Base-by-base conservation (phyloP, 35 echinoderm and acorn worm genomes). In the Chiridota heheva region DNA sequence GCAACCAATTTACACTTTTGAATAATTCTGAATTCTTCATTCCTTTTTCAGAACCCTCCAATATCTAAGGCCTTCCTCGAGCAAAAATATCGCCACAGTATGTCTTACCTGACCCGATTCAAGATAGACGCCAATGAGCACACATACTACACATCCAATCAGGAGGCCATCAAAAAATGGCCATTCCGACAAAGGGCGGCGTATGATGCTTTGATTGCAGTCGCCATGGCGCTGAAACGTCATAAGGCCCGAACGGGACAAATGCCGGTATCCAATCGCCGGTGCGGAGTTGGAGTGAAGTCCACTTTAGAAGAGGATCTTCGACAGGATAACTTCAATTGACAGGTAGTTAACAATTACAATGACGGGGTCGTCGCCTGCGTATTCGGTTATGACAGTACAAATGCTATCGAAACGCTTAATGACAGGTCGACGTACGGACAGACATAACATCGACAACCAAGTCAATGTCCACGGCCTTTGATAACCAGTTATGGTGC, bases 101-200 rank as follows among this genome's bases (percentile, higher is more conserved):
- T 76, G 29, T 55, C 90, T 37, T 92, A 86, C 77, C 24, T 92
- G 34, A 86, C 83, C 15, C 64, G 83, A 15, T 92, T 92, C 69
- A 82, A 87, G 53, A 74, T 74, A 47, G 24, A 46, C 31, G 75
- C 70, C 5, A 71, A 86, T 32, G 65, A 69, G 12, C 40, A 68
- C 2, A 68, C 76, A 22, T 63, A 70, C 68, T 81, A 84, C 64
- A 69, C 58, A 4, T 81, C 67, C 7, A 74, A 78, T 25, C 38
- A 78, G 13, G 80, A 84, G 25, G 70, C 70, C 4, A 63, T 80
- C 16, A 65, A 69, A 28, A 91, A 70, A 28, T 86, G 90, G 82
- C 90, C 89, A 0, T 92, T 82, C 47, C 20, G 83, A 36, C 63
- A 92, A 51, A 62, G 78, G 31, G 60, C 78, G 30, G 76, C 90